Conservation (phyloP, 2,113 vertebrate species). For the Chrysochloris asiatica region DNA sequence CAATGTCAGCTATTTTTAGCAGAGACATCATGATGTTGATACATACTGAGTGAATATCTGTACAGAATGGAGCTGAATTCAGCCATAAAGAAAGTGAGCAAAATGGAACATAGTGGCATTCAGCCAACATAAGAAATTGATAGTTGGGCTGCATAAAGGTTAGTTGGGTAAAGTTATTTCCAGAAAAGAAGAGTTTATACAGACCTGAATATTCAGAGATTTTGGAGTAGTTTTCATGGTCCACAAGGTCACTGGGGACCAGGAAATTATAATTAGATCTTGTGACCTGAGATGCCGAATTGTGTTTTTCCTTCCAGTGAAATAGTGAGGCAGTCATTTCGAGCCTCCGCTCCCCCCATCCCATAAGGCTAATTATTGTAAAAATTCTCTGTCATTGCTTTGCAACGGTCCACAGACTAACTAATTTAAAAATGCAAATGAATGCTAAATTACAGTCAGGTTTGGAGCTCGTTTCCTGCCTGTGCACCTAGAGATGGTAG, state of each 20-base stretch:
- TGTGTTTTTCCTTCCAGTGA: conserved; percentile 62
- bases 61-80: conserved; percentile 35
- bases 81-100: conserved; percentile 42
- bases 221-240: background rate
- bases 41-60: conserved; percentile 32
- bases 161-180: background rate
- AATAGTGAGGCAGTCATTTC: conserved; percentile 53
- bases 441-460: conserved; percentile 82
- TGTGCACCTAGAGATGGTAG: conserved; percentile 59
- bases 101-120: conserved; percentile 56
- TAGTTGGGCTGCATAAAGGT: background rate
- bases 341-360: conserved; percentile 32
- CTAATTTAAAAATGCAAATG: conserved; percentile 89
- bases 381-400: conserved; percentile 85
- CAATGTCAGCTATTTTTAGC: conserved; percentile 71
- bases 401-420: conserved; percentile 84
- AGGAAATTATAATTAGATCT: background rate
- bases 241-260: background rate
- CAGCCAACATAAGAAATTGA: conserved; percentile 37
- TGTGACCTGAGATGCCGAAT: conserved; percentile 55
- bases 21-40: conserved; percentile 44
- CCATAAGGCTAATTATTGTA: conserved; percentile 83
- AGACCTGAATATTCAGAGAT: background rate
- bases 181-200: background rate
- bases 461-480: conserved; percentile 43